phyloP scores from a whole-genome alignment of 2,888 invertebrate genomes.

The Ptychoptera contaminata region DNA sequence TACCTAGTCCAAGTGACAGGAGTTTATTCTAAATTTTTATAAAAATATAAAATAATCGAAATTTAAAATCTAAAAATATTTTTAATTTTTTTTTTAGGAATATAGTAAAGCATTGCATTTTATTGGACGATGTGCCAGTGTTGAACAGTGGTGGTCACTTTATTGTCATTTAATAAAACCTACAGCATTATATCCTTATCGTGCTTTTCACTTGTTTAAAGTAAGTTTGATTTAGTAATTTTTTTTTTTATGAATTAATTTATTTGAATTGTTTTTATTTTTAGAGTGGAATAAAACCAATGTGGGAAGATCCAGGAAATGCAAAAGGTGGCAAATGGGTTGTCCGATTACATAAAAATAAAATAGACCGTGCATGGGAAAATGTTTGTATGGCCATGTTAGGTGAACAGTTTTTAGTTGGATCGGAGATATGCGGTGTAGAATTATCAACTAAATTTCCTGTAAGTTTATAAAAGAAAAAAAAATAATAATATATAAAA shows the following conservation, averaged over 20 bases:
- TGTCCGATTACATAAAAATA: constrained; percentile 81
- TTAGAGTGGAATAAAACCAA: constrained; percentile 81
- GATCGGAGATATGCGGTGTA: constrained; percentile 95
- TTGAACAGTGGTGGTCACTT: constrained; percentile 96
- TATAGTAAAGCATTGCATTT: constrained; percentile 53
- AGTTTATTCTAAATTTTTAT: not conserved
- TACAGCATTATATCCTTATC: constrained; percentile 74
- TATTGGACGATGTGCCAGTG: constrained; percentile 75
- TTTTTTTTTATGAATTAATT: not conserved
- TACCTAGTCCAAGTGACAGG: no score
- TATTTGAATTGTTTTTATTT: no score
- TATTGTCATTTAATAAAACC: constrained; percentile 87
- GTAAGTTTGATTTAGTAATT: constrained; percentile 15
- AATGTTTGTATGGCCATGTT: constrained; percentile 96
- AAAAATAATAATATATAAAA: not conserved
- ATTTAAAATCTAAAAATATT: not conserved
- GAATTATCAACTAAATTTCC: constrained; percentile 88
- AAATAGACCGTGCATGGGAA: constrained; percentile 96
- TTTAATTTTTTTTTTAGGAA: constrained; percentile 5
- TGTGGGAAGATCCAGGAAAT: constrained; percentile 99
- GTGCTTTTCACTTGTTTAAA: constrained; percentile 83
- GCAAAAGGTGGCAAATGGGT: constrained; percentile 97
- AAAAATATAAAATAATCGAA: not conserved
- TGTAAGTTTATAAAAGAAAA: constrained; percentile 15
- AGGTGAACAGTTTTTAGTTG: constrained; percentile 98